Evolutionary conservation across 2,888 invertebrate species (phyloP).

Genomic region (Ferrisia virgata): DNA sequence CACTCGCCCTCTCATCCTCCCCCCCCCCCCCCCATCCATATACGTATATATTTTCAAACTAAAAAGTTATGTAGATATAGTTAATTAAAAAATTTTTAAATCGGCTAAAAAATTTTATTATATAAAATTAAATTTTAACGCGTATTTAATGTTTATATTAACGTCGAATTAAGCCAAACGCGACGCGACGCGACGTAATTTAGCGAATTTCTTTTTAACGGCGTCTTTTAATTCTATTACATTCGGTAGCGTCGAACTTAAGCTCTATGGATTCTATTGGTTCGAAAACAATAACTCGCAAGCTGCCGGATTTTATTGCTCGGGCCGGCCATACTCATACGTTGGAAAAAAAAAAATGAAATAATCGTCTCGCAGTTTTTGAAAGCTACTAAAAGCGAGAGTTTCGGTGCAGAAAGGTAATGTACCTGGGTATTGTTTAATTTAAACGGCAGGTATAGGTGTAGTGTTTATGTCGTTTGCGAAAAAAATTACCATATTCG

Average conservation of each 20-base stretch:
- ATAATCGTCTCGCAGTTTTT: background rate
- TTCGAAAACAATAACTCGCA: background rate
- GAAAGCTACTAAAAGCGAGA: background rate
- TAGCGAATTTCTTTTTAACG: conserved; percentile 12
- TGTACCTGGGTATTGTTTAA: background rate
- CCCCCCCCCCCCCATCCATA: too few species aligned
- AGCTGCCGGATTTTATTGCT: background rate
- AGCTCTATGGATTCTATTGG: background rate
- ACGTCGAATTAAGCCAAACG: background rate
- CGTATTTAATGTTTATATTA: conserved; percentile 18
- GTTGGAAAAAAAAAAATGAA: background rate
- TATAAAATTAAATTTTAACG: conserved; percentile 16
- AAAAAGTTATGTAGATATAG: background rate
- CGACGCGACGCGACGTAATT: too few species aligned
- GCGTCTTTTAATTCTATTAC: background rate
- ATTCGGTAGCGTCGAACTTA: background rate
- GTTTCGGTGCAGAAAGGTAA: background rate
- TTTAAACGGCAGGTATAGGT: background rate
- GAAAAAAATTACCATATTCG: background rate
- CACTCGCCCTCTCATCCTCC: too few species aligned
- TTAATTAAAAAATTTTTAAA: conserved; percentile 9
- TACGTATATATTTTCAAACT: too few species aligned
- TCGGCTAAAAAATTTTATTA: conserved; percentile 7
- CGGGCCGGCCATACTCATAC: too few species aligned
- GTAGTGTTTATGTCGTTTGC: background rate